Base-by-base conservation (phyloP, 1,140 invertebrate genomes). In the Trichonephila clavata region DNA sequence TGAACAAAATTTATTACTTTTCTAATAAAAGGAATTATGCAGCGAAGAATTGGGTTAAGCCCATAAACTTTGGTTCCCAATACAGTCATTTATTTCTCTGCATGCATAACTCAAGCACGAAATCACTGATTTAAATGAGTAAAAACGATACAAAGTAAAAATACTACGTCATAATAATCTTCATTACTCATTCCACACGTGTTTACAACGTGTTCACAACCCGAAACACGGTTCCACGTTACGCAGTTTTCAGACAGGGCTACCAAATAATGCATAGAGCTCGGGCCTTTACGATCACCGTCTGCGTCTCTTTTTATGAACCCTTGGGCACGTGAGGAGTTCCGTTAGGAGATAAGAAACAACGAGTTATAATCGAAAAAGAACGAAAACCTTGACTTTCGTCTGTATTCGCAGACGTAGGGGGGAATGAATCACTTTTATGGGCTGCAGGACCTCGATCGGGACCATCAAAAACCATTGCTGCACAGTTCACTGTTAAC, bases 381-480 rank as follows among this genome's bases (percentile, higher is more conserved):
- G 61, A 18, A 63, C 0, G 21, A 63, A 63, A 20, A 20, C 61
- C 21, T 63, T 63, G 16, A 21, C 21, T 63, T 21, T 39, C 16
- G 27, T 77, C 71, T 39, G 16, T 27, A 77, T 27, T 39, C 71
- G 32, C 71, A 77, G 27, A 39, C 16, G 4, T 5, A 77, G 32
- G 27, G 32, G 6, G n/a, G 3, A 39, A 77, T 77, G 27, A 77
- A 77, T 77, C 71, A 77, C 71, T 77, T 77, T 77, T 77, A 77
- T 39, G 71, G 71, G 4, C n/a, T 77, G 16, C 6, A 77, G 7
- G 27, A 77, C 32, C 4, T 18, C 1, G 2, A 6, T 16, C 16
- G 65, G 65, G 10, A 27, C 24, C 65, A 27, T 68, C 65, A 14
- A 68, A 68, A 68, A 3, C 65, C 65, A 4, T 13, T 5, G 50